Percentiles rank a stretch among this genome's conserved stretches.
These are phyloP conservation scores for Eupithecia inturbata DNA, from an alignment of 2,888 invertebrate species.

Conservation along the genomic window DNA sequence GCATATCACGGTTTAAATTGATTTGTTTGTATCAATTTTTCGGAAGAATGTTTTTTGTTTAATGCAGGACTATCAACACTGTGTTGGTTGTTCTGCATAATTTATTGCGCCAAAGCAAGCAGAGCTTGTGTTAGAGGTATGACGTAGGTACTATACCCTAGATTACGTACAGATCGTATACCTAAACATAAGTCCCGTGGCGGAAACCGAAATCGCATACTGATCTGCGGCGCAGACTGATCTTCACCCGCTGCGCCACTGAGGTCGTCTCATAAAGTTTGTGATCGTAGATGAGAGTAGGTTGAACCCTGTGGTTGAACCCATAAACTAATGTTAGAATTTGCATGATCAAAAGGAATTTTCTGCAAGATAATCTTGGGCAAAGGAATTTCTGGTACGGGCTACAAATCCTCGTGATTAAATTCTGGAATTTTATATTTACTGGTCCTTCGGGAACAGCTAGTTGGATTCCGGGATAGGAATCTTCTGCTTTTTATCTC, in stretches of 20 bases:
- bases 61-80: too few relatives aligned
- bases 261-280: neutral
- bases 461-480: slow-evolving; percentile 14
- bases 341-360: slow-evolving; percentile 12
- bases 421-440: slow-evolving; percentile 26
- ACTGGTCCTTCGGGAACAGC: slow-evolving; percentile 24
- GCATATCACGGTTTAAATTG: too few relatives aligned
- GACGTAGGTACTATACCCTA: too few relatives aligned
- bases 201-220: neutral
- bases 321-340: slow-evolving; percentile 11
- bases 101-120: too few relatives aligned
- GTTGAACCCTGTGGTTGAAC: neutral
- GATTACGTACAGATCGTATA: too few relatives aligned
- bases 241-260: neutral
- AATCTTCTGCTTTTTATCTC: slow-evolving; percentile 19
- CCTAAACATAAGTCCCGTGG: neutral
- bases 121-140: too few relatives aligned
- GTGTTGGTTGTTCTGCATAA: too few relatives aligned
- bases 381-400: slow-evolving; percentile 5
- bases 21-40: too few relatives aligned
- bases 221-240: neutral
- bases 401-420: slow-evolving; percentile 23
- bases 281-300: neutral
- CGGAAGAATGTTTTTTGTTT: too few relatives aligned
- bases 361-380: neutral